phyloP scores from a whole-genome alignment of 2,888 invertebrate genomes.

The Blastobasis adustella region DNA sequence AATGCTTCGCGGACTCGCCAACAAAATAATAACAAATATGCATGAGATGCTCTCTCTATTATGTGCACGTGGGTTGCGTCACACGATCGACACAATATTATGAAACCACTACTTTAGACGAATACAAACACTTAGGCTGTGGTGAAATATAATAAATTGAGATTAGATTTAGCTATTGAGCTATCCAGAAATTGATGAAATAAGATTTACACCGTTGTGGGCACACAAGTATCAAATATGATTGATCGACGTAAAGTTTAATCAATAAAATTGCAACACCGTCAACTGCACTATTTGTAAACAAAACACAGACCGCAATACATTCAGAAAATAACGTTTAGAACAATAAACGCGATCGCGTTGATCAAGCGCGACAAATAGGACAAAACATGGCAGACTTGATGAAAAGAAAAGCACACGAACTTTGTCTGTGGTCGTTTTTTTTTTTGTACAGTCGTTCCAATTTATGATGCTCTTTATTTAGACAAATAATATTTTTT shows the following conservation, averaged over 20 bases:
- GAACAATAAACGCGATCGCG: conserved; percentile 64
- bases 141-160: conserved; percentile 44
- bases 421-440: conserved; percentile 61
- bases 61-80: conserved; percentile 73
- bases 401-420: conserved; percentile 49
- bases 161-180: conserved; percentile 45
- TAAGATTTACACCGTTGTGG: conserved; percentile 56
- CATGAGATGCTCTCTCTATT: conserved; percentile 71
- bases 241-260: conserved; percentile 41
- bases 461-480: conserved; percentile 14
- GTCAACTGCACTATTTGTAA: conserved; percentile 64
- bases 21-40: conserved; percentile 84
- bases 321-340: conserved; percentile 64
- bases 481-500: background rate
- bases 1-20: conserved; percentile 76
- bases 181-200: conserved; percentile 58
- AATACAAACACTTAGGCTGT: conserved; percentile 36
- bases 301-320: conserved; percentile 66
- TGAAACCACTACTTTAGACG: conserved; percentile 34
- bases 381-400: conserved; percentile 75
- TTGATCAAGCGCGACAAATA: conserved; percentile 74
- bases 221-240: conserved; percentile 48
- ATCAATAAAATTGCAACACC: conserved; percentile 43
- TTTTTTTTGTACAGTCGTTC: conserved; percentile 42
- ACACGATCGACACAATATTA: conserved; percentile 44